These are phyloP conservation scores for Camponotus vicinus DNA, from an alignment of 1,140 invertebrate genomes.

Conservation along the genomic window DNA sequence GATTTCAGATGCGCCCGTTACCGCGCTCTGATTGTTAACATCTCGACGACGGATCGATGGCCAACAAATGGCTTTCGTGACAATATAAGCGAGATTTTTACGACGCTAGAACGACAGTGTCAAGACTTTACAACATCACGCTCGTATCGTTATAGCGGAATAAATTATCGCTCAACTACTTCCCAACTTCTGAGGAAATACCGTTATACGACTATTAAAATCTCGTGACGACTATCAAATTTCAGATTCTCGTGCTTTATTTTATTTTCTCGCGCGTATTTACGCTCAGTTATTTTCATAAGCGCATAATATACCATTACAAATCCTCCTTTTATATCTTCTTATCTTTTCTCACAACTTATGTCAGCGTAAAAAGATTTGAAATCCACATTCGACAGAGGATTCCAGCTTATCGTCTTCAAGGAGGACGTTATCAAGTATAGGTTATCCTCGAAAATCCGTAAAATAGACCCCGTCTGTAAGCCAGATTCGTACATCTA, in stretches of 20 bases:
- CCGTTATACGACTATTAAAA: slow-evolving; percentile 28
- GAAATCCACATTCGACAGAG: slow-evolving; percentile 61
- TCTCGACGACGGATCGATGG: slow-evolving; percentile 48
- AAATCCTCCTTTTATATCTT: background rate
- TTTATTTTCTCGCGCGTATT: slow-evolving; percentile 1
- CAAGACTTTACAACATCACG: slow-evolving; percentile 7
- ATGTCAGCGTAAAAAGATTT: slow-evolving; percentile 65
- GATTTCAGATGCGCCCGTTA: slow-evolving; percentile 69
- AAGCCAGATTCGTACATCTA: slow-evolving; percentile 63
- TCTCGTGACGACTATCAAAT: background rate
- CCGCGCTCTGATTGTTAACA: slow-evolving; percentile 59
- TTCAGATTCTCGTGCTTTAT: background rate
- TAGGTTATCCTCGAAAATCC: slow-evolving; percentile 76
- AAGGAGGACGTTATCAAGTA: slow-evolving; percentile 68
- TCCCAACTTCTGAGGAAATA: slow-evolving; percentile 4
- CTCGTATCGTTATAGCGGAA: background rate
- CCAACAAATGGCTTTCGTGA: background rate
- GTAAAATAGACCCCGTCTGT: slow-evolving; percentile 71
- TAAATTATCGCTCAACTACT: slow-evolving; percentile 22
- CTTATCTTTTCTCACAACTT: slow-evolving; percentile 24
- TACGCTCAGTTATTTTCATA: background rate
- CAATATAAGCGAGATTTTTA: slow-evolving; percentile 49
- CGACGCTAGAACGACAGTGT: slow-evolving; percentile 20
- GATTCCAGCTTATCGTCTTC: slow-evolving; percentile 64
- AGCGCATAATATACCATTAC: background rate